These are phyloP conservation scores for Trissolcus brochymenae DNA, from an alignment of 2,888 invertebrate species.

Conservation along the genomic window DNA sequence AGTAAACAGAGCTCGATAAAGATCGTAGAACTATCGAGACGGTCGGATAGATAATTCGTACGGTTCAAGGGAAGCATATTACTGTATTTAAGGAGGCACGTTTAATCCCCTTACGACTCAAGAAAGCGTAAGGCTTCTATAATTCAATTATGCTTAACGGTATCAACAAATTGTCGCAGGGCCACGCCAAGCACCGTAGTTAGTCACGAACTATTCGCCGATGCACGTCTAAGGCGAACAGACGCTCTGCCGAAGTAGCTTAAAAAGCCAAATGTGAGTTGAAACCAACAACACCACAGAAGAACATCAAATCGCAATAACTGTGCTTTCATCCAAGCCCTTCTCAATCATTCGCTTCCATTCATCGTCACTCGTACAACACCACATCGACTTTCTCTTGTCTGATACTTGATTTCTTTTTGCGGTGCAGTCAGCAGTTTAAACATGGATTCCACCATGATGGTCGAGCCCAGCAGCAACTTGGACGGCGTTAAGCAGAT, in stretches of 20 bases:
- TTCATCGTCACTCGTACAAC: slow-evolving; percentile 13
- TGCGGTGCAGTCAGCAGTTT: slow-evolving; percentile 26
- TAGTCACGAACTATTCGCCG: slow-evolving; percentile 56
- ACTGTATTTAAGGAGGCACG: slow-evolving; percentile 63
- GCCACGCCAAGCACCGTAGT: slow-evolving; percentile 64
- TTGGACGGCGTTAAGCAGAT: slow-evolving; percentile 57
- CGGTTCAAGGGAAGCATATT: slow-evolving; percentile 50
- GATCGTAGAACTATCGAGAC: slow-evolving; percentile 1
- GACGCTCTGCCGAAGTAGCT: slow-evolving; percentile 39
- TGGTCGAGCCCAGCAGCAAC: slow-evolving; percentile 30
- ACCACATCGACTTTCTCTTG: background rate
- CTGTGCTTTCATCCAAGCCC: slow-evolving; percentile 8
- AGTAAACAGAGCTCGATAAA: background rate
- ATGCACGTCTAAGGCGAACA: slow-evolving; percentile 44
- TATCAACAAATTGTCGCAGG: slow-evolving; percentile 70
- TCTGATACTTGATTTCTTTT: slow-evolving; percentile 46
- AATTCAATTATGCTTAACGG: slow-evolving; percentile 72
- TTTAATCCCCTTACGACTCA: slow-evolving; percentile 70
- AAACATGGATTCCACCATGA: slow-evolving; percentile 34
- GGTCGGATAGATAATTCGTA: slow-evolving; percentile 17
- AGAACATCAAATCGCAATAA: slow-evolving; percentile 32
- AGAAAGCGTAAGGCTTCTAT: slow-evolving; percentile 69
- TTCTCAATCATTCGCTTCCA: slow-evolving; percentile 29
- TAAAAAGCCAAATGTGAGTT: slow-evolving; percentile 45
- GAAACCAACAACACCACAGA: slow-evolving; percentile 22